These are phyloP conservation scores for Hyperopisus bebe DNA, from an alignment of 2,113 vertebrate genomes.

Conservation along the genomic window DNA sequence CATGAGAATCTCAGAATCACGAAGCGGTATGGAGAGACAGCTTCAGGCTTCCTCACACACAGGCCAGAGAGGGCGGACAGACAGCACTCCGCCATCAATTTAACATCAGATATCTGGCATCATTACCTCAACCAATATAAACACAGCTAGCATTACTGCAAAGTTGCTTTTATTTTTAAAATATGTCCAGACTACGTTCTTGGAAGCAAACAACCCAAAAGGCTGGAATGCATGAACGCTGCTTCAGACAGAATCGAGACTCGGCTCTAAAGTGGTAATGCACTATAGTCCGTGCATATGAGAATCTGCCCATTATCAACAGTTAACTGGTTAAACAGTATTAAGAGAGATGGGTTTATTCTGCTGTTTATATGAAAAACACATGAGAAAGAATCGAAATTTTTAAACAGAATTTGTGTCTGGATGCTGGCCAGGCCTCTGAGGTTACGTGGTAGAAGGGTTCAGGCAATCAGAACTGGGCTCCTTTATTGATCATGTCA, in stretches of 20 bases:
- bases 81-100: neutral
- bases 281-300: neutral
- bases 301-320: constrained; percentile 23
- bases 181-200: constrained; percentile 24
- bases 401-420: constrained; percentile 14
- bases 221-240: constrained; percentile 30
- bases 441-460: constrained; percentile 16
- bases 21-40: neutral
- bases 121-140: constrained; percentile 13
- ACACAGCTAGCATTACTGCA: constrained; percentile 3
- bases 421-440: constrained; percentile 23
- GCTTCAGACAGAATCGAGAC: constrained; percentile 20
- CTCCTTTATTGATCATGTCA: constrained; percentile 25
- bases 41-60: neutral
- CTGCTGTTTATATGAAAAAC: constrained; percentile 40
- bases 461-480: constrained; percentile 20
- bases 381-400: constrained; percentile 33
- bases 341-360: constrained; percentile 28
- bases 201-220: constrained; percentile 30
- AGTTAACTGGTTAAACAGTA: constrained; percentile 17
- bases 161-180: constrained; percentile 21
- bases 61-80: neutral
- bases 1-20: neutral
- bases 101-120: constrained; percentile 1
- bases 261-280: constrained; percentile 1